phyloP scores from a whole-genome alignment of 2,888 invertebrate species.

The Pomacea canaliculata region DNA sequence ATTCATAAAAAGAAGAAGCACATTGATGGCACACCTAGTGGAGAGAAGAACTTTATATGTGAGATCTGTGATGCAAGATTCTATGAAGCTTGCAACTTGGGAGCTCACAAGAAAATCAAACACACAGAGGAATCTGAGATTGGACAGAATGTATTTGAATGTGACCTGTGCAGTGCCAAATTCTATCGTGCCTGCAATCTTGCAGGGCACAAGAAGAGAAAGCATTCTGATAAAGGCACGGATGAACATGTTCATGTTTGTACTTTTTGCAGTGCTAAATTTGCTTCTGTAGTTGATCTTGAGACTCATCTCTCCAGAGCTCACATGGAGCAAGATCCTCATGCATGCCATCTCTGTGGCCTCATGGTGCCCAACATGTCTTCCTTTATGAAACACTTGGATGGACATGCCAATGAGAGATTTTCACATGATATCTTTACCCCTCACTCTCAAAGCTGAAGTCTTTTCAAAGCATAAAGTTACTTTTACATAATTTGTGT shows the following conservation, averaged over 20 bases:
- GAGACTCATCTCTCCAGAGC: constrained; percentile 17
- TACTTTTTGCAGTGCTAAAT: constrained; percentile 7
- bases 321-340: constrained; percentile 2
- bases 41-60: constrained; percentile 32
- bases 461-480: too few relatives aligned
- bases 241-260: constrained; percentile 3
- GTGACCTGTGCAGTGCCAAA: constrained; percentile 18
- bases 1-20: constrained; percentile 17
- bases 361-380: constrained; percentile 1
- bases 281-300: constrained; percentile 4
- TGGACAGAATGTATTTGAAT: constrained; percentile 7
- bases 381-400: constrained; percentile 12
- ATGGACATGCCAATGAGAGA: constrained; percentile 13
- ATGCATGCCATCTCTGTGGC: constrained; percentile 16
- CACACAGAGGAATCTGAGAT: constrained; percentile 11
- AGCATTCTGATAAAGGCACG: constrained; percentile 2
- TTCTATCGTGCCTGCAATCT: constrained; percentile 23
- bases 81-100: constrained; percentile 30
- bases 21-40: constrained; percentile 21
- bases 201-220: constrained; percentile 19
- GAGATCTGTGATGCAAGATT: constrained; percentile 30
- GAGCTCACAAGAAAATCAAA: constrained; percentile 30
- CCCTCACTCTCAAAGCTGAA: not conserved
- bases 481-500: too few relatives aligned
- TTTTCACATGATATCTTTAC: constrained; percentile 17